Conservation (phyloP, 2,113 vertebrate genomes). For the Irena cyanogastra region DNA sequence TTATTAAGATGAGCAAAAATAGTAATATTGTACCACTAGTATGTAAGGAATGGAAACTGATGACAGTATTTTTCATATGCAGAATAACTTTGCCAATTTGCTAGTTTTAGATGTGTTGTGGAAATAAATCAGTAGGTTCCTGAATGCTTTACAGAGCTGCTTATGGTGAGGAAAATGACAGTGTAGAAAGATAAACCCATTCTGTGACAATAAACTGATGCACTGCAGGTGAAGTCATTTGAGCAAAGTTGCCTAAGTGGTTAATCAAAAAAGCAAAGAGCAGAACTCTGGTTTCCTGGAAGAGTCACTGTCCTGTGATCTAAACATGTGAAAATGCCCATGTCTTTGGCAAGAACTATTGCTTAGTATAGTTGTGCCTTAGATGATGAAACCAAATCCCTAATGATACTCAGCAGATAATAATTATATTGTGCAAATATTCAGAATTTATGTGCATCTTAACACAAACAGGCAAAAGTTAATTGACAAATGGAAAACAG, state of each 20-base stretch:
- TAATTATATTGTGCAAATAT: background rate
- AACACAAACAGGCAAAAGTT: background rate
- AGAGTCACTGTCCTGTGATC: background rate
- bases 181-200: background rate
- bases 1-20: background rate
- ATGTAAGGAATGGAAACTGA: background rate
- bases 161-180: background rate
- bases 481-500: background rate
- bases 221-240: background rate
- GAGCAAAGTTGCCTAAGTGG: background rate
- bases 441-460: background rate
- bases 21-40: background rate
- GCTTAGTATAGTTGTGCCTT: background rate
- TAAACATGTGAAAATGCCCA: background rate
- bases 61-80: background rate
- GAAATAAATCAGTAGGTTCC: background rate
- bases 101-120: background rate
- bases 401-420: background rate
- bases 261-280: background rate
- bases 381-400: background rate
- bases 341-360: background rate
- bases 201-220: background rate
- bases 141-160: background rate
- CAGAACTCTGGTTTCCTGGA: background rate
- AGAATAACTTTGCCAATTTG: background rate